Evolutionary conservation across 1,140 invertebrate species (phyloP).

Genomic region (Neodiprion virginianus): DNA sequence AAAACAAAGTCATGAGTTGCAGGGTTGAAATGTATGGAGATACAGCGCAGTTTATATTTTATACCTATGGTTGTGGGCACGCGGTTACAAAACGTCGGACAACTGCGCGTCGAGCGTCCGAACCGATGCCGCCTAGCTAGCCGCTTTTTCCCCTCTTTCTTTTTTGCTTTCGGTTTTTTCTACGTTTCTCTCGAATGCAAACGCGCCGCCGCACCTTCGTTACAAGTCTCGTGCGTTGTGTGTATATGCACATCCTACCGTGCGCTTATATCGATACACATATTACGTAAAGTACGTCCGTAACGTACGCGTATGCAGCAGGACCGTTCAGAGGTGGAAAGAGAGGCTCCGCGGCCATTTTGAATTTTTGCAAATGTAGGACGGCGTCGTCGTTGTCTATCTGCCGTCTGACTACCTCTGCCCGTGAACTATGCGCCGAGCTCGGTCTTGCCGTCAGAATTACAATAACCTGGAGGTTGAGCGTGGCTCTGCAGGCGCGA

Average conservation of each 20-base stretch:
- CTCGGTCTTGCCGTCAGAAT: no score
- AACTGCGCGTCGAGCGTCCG: neutral
- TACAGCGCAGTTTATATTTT: no score
- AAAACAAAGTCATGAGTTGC: no score
- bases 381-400: neutral
- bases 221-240: neutral
- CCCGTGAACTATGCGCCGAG: no score
- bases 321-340: neutral
- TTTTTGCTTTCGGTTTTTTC: neutral
- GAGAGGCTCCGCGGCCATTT: neutral
- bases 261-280: neutral
- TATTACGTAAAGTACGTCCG: neutral
- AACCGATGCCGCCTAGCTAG: neutral
- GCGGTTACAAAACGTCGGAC: neutral
- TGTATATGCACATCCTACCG: neutral
- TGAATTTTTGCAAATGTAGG: constrained; percentile 2
- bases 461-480: no score
- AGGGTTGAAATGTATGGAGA: no score
- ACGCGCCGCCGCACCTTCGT: neutral
- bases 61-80: no score
- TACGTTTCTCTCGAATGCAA: neutral
- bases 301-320: neutral
- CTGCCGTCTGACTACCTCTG: neutral
- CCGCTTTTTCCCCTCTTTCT: neutral
- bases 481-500: no score